phyloP scores from a whole-genome alignment of 2,797 vertebrate genomes.

The Lacerta bilineata region DNA sequence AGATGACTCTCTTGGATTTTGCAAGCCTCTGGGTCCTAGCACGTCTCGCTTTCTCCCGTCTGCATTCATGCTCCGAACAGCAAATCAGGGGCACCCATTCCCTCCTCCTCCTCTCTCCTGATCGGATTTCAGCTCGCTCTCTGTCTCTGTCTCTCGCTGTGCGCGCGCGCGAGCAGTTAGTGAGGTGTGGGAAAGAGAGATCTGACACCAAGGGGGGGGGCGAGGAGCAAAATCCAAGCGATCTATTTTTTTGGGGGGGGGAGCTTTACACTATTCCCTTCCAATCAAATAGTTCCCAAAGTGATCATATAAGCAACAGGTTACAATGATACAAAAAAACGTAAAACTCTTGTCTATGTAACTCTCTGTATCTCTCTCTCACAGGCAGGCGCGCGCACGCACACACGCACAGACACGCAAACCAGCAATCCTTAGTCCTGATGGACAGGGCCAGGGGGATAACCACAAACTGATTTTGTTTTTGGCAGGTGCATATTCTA shows the following conservation, averaged over 20 bases:
- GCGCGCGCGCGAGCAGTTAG: too few species aligned
- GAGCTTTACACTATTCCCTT: not conserved
- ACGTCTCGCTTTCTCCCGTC: not conserved
- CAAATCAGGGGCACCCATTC: too few species aligned
- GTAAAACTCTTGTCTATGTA: too few species aligned
- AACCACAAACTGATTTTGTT: too few species aligned
- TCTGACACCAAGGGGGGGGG: not conserved
- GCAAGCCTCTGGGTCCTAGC: constrained; percentile 18
- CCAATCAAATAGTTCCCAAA: not conserved
- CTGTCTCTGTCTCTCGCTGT: not conserved
- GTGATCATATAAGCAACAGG: not conserved
- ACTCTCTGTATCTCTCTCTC: not conserved
- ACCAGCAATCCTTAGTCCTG: too few species aligned
- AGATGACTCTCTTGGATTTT: not conserved
- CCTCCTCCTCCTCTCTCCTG: not conserved
- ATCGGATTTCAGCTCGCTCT: not conserved
- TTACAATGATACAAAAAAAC: not conserved
- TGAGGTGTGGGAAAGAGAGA: not conserved
- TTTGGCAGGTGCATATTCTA: too few species aligned
- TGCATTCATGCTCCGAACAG: not conserved
- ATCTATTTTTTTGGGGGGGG: not conserved
- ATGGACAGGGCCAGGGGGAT: not conserved
- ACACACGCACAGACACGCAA: too few species aligned
- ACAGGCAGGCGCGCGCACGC: too few species aligned
- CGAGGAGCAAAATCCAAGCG: not conserved